Evolutionary conservation across 2,797 vertebrate genomes (phyloP), one percentile per base, ranked within the genome.

Genomic region (Cynopterus sphinx): DNA sequence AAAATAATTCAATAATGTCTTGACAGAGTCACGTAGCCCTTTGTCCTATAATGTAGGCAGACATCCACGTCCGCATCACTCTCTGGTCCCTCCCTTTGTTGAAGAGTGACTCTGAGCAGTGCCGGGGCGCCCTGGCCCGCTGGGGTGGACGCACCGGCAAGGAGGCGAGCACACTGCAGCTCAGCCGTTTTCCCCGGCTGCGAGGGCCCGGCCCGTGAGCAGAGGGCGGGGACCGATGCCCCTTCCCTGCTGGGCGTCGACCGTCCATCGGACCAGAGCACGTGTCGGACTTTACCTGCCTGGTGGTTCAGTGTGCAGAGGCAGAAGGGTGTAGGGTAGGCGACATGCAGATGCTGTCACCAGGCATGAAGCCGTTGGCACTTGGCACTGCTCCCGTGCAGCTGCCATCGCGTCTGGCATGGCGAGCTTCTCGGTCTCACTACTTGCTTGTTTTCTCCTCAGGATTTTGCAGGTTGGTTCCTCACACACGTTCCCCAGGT

Each of bases 381-480:
- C 7, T 33, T 28, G 5, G 3, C 31, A 15, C 11, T 6, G 5
- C 46, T 59, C n/a, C n/a, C 21, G 41, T 41, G 31, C 9, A 19
- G 51, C 2, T 2, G 0, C 0, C 6, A 5, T 0, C 39, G 26
- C 26, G 28, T 43, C 51, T 31, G 59, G 41, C 26, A 0, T 1
- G 15, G 26, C 9, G 26, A 21, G 4, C 22, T 28, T 31, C 43
- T 43, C 55, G 7, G 0, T 17, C 15, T 28, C 9, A 39, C 22
- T 4, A 28, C 57, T 24, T 51, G 53, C 84, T 43, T 97, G 43
- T 95, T 85, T 90, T 3, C 94, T 49, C 70, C 96, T 0, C 85
- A 99, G 99, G 99, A 9, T 99, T 99, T 91, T 99, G 99, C 97
- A 99, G 99, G 43, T 97, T 99, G 78, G 98, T 96, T 0, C 99